phyloP scores from a whole-genome alignment of 2,113 vertebrate genomes.

The Python bivittatus region DNA sequence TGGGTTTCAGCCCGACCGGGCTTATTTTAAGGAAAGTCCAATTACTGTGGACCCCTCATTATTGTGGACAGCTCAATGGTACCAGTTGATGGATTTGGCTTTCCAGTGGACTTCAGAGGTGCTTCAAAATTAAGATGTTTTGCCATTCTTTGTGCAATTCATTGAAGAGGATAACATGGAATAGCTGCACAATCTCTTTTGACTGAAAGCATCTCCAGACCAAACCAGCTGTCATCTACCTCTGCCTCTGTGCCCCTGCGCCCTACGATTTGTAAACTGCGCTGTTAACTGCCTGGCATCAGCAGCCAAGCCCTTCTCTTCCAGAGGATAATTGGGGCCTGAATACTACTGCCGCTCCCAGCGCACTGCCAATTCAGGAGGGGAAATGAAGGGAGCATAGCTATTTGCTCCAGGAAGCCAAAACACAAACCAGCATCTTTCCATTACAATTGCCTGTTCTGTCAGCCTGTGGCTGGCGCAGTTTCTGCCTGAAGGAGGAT shows the following conservation, averaged over 20 bases:
- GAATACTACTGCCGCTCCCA: background rate
- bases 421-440: constrained; percentile 36
- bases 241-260: background rate
- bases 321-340: constrained; percentile 4
- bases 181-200: background rate
- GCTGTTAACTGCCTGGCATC: background rate
- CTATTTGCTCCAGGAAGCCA: constrained; percentile 20
- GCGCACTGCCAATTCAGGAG: background rate
- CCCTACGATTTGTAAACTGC: background rate
- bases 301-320: background rate
- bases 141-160: background rate
- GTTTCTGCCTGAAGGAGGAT: constrained; percentile 23
- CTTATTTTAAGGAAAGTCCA: background rate
- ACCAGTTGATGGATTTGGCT: background rate
- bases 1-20: background rate
- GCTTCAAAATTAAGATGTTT: background rate
- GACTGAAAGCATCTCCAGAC: constrained; percentile 5
- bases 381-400: constrained; percentile 21
- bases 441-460: constrained; percentile 11
- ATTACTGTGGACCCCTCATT: background rate
- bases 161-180: background rate
- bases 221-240: background rate
- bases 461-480: constrained; percentile 18
- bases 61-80: background rate
- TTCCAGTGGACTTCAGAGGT: background rate